A percentile compares a stretch with the other conserved stretches of the same genome.
These are phyloP conservation scores for Tetramorium simillimum DNA, from an alignment of 1,140 invertebrate species.

Conservation along the genomic window DNA sequence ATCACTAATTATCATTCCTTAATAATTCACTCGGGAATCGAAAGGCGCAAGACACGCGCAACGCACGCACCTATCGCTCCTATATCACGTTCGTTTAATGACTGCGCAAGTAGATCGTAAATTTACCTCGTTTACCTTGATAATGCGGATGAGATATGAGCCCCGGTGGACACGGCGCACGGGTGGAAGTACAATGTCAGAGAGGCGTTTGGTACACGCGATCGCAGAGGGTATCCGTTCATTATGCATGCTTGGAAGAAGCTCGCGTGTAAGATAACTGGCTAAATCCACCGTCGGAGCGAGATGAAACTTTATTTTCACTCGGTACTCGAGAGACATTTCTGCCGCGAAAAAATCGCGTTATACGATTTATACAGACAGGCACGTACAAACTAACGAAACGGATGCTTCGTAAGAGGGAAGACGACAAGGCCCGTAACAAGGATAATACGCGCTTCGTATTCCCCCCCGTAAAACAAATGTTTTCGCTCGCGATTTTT, in stretches of 20 bases:
- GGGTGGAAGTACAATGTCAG: conserved; percentile 44
- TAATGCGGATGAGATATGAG: conserved; percentile 70
- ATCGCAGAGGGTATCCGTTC: conserved; percentile 4
- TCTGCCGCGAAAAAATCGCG: neutral
- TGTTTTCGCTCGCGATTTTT: neutral
- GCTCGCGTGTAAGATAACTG: neutral
- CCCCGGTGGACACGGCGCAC: conserved; percentile 43
- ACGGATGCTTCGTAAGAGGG: neutral
- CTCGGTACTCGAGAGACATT: neutral
- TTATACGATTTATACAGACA: neutral
- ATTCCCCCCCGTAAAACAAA: neutral
- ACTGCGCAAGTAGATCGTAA: conserved; percentile 63
- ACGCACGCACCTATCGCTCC: conserved; percentile 23
- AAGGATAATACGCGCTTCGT: neutral
- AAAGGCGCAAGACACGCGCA: conserved; percentile 46
- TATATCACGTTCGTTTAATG: conserved; percentile 54
- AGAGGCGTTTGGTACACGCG: neutral
- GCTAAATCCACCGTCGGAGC: neutral
- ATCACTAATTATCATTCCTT: neutral
- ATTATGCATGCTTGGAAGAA: conserved; percentile 33
- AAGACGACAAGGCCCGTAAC: neutral
- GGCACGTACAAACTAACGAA: neutral
- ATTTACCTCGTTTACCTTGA: conserved; percentile 72
- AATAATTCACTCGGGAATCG: conserved; percentile 62
- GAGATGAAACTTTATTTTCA: neutral